Evolutionary conservation across 1,140 invertebrate species (phyloP).

Genomic region (Cydia splendana): DNA sequence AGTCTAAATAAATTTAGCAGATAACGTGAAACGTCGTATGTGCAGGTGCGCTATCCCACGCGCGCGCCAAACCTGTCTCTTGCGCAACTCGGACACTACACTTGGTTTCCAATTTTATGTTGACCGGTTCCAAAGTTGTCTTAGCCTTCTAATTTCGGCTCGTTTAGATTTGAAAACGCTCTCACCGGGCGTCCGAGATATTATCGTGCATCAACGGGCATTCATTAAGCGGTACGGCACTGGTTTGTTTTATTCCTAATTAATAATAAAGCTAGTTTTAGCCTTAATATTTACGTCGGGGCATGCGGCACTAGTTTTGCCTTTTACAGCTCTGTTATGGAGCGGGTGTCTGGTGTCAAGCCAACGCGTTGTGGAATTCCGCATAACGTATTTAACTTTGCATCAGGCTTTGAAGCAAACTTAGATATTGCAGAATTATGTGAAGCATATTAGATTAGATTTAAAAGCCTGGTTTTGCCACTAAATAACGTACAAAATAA

Average conservation of each 20-base stretch:
- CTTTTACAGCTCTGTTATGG: conserved; percentile 17
- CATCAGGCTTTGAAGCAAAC: not conserved
- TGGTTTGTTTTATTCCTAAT: conserved; percentile 24
- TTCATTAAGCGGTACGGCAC: conserved; percentile 24
- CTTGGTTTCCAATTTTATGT: conserved; percentile 80
- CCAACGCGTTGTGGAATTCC: conserved; percentile 10
- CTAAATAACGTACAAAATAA: too few species aligned
- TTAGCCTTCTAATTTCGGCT: conserved; percentile 78
- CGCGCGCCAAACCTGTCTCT: conserved; percentile 72
- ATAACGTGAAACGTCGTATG: conserved; percentile 47
- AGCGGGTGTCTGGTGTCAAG: conserved; percentile 9
- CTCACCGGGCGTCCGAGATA: conserved; percentile 27
- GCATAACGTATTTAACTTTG: not conserved
- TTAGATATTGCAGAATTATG: conserved; percentile 13
- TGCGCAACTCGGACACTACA: conserved; percentile 74
- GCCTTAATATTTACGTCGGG: not conserved
- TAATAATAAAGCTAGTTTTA: conserved; percentile 8
- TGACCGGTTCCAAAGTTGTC: conserved; percentile 78
- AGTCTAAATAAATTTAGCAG: conserved; percentile 60
- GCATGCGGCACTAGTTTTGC: not conserved
- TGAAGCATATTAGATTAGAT: not conserved
- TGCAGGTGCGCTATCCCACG: conserved; percentile 58
- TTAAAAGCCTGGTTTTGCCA: not conserved
- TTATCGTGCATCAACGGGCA: conserved; percentile 29
- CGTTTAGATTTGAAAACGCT: conserved; percentile 74